These are phyloP conservation scores for Labeo rohita DNA, from an alignment of 2,113 vertebrate genomes.

Conservation along the genomic window DNA sequence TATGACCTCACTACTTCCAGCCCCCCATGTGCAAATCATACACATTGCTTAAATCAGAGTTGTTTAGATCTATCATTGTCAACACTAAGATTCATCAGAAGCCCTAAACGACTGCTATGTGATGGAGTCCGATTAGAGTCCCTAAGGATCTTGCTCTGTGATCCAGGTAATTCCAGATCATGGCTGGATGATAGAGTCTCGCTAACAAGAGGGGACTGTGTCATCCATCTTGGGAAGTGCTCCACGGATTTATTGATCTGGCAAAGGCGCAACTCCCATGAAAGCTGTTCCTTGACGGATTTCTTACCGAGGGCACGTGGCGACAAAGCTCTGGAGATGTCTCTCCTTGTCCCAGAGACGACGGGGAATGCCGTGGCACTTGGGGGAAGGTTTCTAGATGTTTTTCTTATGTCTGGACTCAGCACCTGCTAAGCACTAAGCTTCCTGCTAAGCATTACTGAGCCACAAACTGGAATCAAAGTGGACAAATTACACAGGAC, in stretches of 20 bases:
- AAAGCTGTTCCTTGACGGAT: conserved; percentile 62
- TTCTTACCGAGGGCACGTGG: conserved; percentile 52
- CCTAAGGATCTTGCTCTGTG: conserved; percentile 67
- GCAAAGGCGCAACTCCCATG: conserved; percentile 45
- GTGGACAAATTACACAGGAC: conserved; percentile 61
- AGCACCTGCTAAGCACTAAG: not conserved
- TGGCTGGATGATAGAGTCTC: conserved; percentile 54
- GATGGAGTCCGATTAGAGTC: conserved; percentile 48
- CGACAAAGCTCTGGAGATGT: conserved; percentile 61
- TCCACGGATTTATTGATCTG: conserved; percentile 72
- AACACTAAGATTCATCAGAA: conserved; percentile 38
- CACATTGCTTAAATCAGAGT: not conserved
- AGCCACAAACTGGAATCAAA: conserved; percentile 57
- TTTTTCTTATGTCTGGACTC: conserved; percentile 56
- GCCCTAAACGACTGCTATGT: conserved; percentile 44
- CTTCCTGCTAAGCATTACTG: conserved; percentile 37
- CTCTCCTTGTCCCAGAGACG: not conserved
- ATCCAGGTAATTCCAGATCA: conserved; percentile 76
- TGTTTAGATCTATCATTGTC: conserved; percentile 39
- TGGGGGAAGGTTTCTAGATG: conserved; percentile 35
- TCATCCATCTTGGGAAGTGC: conserved; percentile 72
- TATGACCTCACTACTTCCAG: not conserved
- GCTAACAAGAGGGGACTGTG: conserved; percentile 66
- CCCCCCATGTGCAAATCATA: not conserved
- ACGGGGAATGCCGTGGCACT: conserved; percentile 34